Conservation (phyloP, 2,797 vertebrate species). For the Peromyscus attwateri region DNA sequence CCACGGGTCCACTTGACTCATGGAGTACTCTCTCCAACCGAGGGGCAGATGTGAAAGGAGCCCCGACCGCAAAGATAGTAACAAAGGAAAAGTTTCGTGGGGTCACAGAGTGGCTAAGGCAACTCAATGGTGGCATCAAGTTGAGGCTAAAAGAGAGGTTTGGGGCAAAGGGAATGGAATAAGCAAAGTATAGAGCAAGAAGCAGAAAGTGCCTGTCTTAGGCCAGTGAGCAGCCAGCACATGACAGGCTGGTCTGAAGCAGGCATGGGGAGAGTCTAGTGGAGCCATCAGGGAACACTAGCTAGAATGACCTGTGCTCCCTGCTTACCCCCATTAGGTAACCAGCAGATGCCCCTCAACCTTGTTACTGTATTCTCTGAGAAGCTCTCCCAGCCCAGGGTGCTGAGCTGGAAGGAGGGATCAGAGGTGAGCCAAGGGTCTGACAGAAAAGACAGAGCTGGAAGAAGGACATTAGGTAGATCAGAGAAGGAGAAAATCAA, state of each 20-base stretch:
- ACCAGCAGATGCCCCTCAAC: not conserved
- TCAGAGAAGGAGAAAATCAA: not conserved
- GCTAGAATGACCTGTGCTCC: not conserved
- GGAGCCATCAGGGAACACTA: not conserved
- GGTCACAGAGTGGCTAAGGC: not conserved
- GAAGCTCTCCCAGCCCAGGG: not conserved
- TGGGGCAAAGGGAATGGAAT: constrained; percentile 22
- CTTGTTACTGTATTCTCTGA: not conserved
- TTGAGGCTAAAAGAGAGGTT: not conserved
- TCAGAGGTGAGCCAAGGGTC: not conserved
- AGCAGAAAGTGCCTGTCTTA: not conserved
- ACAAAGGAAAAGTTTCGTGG: not conserved
- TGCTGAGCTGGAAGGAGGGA: not conserved
- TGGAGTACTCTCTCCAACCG: not conserved
- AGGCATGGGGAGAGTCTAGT: not conserved
- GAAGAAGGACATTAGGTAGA: not conserved
- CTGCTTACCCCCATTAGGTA: not conserved
- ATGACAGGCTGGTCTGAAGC: not conserved
- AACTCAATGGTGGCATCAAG: not conserved
- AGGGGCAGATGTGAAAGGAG: not conserved
- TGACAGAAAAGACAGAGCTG: not conserved
- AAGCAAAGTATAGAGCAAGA: not conserved
- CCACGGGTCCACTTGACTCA: not conserved
- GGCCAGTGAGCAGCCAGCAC: not conserved
- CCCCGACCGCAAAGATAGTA: not conserved